Base-by-base conservation (phyloP, 2,888 invertebrate species). In the Drosophila flavopinicola region DNA sequence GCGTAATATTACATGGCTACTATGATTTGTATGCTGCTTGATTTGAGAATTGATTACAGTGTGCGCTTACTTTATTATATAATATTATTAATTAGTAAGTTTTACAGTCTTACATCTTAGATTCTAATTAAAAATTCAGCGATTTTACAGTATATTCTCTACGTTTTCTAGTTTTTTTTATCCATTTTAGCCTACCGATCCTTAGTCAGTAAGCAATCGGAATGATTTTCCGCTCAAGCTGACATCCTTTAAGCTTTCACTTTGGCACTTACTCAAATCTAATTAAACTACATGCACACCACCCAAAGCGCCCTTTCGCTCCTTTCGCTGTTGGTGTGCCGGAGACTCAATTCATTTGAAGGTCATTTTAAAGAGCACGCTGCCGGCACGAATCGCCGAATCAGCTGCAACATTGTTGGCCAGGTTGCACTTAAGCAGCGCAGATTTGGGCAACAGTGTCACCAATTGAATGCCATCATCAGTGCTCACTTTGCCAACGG, bases 401-500 rank as follows among this genome's bases (percentile, higher is more conserved):
- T 56, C 59, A 64, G 52, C 6, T 74, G 85, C 80, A 87, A 82
- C 87, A 85, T 57, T 63, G 80, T 85, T 58, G 61, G 33, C 30
- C 63, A 74, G 78, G 68, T 80, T 85, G 85, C 87, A 64, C 74
- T 85, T 66, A 73, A 79, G 66, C 65, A 67, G 67, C 63, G 61
- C 61, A 66, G 85, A 76, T 76, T 86, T 77, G 61, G 68, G 78
- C 87, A 87, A 87, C 80, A 80, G 57, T 80, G 82, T 87, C 85
- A 58, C 54, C 80, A 70, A 52, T 65, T 87, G 80, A 87, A 70
- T 79, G 67, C 58, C 30, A 35, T 42, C 56, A 66, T 41, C 52
- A 59, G 1, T 44, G 49, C 48, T 54, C 44, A 20, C 2, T 20
- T 20, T 20, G 20, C 20, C 58, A 61, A 63, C 49, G 61, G 39